phyloP scores from a whole-genome alignment of 1,140 invertebrate genomes.

The Papilio helenus region DNA sequence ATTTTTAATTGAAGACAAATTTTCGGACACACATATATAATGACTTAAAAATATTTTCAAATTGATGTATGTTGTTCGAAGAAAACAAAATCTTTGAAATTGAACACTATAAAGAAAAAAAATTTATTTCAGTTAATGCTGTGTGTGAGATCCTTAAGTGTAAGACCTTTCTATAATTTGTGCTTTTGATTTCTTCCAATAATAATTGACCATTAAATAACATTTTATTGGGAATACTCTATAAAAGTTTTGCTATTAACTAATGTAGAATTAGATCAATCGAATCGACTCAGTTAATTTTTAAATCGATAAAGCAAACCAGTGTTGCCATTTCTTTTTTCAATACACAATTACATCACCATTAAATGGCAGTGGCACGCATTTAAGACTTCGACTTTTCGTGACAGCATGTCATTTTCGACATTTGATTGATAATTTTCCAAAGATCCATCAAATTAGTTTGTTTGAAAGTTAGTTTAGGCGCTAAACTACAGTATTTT shows the following conservation, averaged over 20 bases:
- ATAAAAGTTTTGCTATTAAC: background rate
- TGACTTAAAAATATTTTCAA: no score
- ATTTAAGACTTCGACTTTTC: conserved; percentile 80
- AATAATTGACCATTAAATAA: background rate
- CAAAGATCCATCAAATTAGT: conserved; percentile 81
- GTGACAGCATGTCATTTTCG: conserved; percentile 82
- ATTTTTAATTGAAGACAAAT: no score
- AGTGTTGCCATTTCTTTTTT: conserved; percentile 62
- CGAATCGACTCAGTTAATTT: conserved; percentile 13
- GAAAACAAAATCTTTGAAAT: no score
- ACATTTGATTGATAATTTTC: conserved; percentile 83
- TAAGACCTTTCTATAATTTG: background rate
- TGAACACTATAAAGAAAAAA: no score
- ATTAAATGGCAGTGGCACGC: conserved; percentile 80
- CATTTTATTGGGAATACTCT: background rate
- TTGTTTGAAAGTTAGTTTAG: conserved; percentile 82
- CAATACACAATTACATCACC: conserved; percentile 77
- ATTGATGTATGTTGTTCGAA: no score
- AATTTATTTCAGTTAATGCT: no score
- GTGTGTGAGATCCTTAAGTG: no score
- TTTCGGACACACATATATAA: no score
- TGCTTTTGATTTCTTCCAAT: background rate
- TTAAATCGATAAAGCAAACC: conserved; percentile 24
- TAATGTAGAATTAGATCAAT: conserved; percentile 42
- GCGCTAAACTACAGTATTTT: conserved; percentile 77